These are phyloP conservation scores for Uromys caudimaculatus DNA, from an alignment of 2,797 vertebrate species.

Conservation along the genomic window DNA sequence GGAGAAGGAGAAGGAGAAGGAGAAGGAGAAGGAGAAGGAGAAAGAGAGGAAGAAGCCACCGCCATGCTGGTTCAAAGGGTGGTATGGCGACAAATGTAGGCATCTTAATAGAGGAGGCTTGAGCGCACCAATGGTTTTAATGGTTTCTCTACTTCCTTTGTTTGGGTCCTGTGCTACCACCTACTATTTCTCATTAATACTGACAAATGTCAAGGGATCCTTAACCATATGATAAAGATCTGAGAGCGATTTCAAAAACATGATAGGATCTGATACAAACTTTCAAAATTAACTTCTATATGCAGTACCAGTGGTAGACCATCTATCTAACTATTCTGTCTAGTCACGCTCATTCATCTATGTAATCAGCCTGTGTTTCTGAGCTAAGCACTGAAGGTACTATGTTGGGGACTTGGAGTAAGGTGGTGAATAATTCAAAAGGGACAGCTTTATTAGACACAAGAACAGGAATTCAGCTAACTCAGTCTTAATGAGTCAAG, in stretches of 20 bases:
- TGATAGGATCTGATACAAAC: neutral
- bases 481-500: neutral
- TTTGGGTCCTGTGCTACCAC: neutral
- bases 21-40: neutral
- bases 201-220: neutral
- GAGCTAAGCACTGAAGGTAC: neutral
- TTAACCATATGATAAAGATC: neutral
- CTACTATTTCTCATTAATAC: neutral
- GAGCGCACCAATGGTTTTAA: neutral
- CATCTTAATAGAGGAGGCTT: neutral
- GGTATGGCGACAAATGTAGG: neutral
- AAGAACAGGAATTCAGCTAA: neutral
- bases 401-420: neutral
- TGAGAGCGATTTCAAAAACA: constrained; percentile 9
- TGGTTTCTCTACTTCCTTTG: neutral
- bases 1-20: no score
- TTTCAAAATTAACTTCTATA: neutral
- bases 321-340: neutral
- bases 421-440: neutral
- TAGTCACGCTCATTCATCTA: neutral
- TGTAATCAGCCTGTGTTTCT: neutral
- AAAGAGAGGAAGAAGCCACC: neutral
- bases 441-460: neutral
- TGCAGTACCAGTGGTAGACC: neutral
- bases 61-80: neutral